Conservation (phyloP, 1,140 invertebrate species). For the Myzus persicae region DNA sequence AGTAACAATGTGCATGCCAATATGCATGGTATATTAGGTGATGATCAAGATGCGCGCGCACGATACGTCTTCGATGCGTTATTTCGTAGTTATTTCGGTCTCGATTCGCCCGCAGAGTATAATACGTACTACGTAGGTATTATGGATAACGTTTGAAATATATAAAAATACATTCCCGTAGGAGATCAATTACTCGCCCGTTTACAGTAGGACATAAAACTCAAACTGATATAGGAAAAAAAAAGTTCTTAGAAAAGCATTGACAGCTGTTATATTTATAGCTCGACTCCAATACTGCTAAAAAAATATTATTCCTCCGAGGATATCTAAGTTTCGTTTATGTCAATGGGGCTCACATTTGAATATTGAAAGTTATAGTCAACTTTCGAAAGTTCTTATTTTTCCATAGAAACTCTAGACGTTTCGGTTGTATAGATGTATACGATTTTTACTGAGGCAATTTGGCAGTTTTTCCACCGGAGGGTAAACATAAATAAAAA, state of each 20-base stretch:
- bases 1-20: background rate
- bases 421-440: background rate
- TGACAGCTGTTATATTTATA: slow-evolving; percentile 23
- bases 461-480: background rate
- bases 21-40: background rate
- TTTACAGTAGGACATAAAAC: background rate
- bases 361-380: slow-evolving; percentile 31
- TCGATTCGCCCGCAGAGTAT: background rate
- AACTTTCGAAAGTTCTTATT: slow-evolving; percentile 33
- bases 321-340: slow-evolving; percentile 24
- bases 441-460: background rate
- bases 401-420: background rate
- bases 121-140: background rate
- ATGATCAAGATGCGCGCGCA: background rate
- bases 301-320: slow-evolving; percentile 26
- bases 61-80: background rate
- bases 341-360: slow-evolving; percentile 4
- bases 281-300: background rate
- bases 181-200: background rate
- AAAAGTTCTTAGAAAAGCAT: background rate
- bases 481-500: slow-evolving; percentile 27
- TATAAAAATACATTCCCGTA: background rate
- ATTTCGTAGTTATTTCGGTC: background rate
- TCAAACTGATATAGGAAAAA: background rate
- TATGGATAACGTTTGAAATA: background rate